Percentiles rank a stretch among this genome's conserved stretches.
Evolutionary conservation across 2,888 invertebrate genomes (phyloP).

Genomic region (Tuberolachnus salignus): DNA sequence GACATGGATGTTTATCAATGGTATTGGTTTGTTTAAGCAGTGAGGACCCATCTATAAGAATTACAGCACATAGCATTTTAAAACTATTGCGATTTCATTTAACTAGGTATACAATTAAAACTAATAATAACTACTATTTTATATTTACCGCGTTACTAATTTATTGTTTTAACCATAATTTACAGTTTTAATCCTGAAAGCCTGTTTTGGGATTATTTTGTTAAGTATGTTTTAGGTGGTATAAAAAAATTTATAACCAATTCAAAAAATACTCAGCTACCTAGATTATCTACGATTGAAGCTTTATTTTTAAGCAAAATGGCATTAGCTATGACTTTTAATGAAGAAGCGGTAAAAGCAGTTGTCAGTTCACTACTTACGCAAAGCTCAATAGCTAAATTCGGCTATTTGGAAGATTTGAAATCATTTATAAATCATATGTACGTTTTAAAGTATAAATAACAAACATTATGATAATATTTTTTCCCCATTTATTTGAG

Average conservation of each 20-base stretch:
- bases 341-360: slow-evolving; percentile 60
- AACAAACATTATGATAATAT: not conserved
- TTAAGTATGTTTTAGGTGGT: slow-evolving; percentile 61
- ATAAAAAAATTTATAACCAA: slow-evolving; percentile 23
- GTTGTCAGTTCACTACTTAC: too few species aligned
- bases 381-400: slow-evolving; percentile 2
- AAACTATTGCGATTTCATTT: slow-evolving; percentile 76
- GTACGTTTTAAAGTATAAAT: slow-evolving; percentile 9
- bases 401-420: slow-evolving; percentile 42
- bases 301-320: slow-evolving; percentile 67
- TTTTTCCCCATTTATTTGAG: not conserved
- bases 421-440: slow-evolving; percentile 59
- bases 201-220: slow-evolving; percentile 71
- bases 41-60: slow-evolving; percentile 70
- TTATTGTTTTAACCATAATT: slow-evolving; percentile 19
- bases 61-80: slow-evolving; percentile 76
- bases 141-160: not conserved
- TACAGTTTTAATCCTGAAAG: slow-evolving; percentile 69
- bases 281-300: slow-evolving; percentile 62
- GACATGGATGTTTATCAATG: slow-evolving; percentile 74
- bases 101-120: slow-evolving; percentile 66
- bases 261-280: slow-evolving; percentile 23
- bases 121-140: not conserved
- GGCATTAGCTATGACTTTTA: slow-evolving; percentile 64
- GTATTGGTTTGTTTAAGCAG: slow-evolving; percentile 76